These are phyloP conservation scores for Corythornis madagascariensis DNA, from an alignment of 2,113 vertebrate species.

Conservation along the genomic window DNA sequence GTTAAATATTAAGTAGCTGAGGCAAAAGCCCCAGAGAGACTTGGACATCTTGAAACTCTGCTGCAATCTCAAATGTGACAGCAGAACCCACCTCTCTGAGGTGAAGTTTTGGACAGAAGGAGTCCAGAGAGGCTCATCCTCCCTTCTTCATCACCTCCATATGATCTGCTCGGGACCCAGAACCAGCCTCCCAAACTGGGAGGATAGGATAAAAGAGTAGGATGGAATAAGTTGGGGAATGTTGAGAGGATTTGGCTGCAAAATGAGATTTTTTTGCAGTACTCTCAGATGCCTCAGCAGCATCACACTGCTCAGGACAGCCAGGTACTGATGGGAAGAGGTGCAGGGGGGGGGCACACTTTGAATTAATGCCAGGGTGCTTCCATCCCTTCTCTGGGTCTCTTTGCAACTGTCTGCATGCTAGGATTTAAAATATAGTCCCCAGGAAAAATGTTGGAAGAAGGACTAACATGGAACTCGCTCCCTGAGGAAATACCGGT, in stretches of 20 bases:
- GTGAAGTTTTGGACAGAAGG: not conserved
- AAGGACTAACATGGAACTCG: not conserved
- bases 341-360: not conserved
- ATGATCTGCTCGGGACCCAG: not conserved
- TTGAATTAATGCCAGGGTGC: not conserved
- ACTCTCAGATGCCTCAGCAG: not conserved
- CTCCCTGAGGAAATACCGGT: not conserved
- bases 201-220: not conserved
- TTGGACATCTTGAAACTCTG: not conserved
- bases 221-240: not conserved
- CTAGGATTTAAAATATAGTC: not conserved
- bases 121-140: not conserved
- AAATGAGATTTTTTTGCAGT: not conserved
- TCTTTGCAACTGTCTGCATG: not conserved
- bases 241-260: not conserved
- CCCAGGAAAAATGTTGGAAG: not conserved
- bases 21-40: not conserved
- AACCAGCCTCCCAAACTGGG: not conserved
- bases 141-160: not conserved
- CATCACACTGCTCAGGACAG: not conserved
- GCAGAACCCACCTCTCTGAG: not conserved
- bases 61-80: rapidly evolving
- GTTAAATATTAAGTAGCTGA: constrained; percentile 41
- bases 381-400: not conserved
- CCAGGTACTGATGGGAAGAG: not conserved